These are phyloP conservation scores for Pipa parva DNA, from an alignment of 2,113 vertebrate species.

Conservation along the genomic window DNA sequence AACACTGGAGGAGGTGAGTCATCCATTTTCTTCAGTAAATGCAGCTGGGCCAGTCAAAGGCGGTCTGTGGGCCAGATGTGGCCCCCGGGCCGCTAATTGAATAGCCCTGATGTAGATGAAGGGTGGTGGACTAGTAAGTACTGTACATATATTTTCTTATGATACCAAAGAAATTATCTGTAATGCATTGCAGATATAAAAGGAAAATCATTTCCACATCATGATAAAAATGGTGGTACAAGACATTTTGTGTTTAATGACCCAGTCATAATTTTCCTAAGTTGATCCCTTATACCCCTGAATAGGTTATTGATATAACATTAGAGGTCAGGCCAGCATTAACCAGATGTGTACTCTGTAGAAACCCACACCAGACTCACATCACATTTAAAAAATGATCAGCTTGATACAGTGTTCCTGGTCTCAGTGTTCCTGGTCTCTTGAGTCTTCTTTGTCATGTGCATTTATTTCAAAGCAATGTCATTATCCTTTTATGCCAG, in stretches of 20 bases:
- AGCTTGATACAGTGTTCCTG: conserved; percentile 2
- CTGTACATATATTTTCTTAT: too few species aligned
- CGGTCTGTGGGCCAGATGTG: too few species aligned
- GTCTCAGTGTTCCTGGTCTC: conserved; percentile 3
- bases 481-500: conserved; percentile 49
- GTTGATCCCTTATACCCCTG: background rate
- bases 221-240: too few species aligned
- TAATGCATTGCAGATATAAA: too few species aligned
- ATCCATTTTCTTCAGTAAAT: too few species aligned
- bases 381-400: background rate
- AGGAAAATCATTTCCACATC: too few species aligned
- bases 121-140: too few species aligned
- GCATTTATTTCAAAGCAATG: conserved; percentile 18
- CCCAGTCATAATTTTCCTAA: background rate
- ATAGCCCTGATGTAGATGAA: too few species aligned
- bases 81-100: too few species aligned
- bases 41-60: too few species aligned
- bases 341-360: background rate
- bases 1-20: too few species aligned
- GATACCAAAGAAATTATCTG: too few species aligned
- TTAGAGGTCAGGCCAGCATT: background rate
- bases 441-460: conserved; percentile 22
- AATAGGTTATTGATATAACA: conserved; percentile 1
- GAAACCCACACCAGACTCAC: background rate
- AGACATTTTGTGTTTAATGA: background rate